phyloP scores from a whole-genome alignment of 2,797 vertebrate species.

The Hypotaenidia okinawae region DNA sequence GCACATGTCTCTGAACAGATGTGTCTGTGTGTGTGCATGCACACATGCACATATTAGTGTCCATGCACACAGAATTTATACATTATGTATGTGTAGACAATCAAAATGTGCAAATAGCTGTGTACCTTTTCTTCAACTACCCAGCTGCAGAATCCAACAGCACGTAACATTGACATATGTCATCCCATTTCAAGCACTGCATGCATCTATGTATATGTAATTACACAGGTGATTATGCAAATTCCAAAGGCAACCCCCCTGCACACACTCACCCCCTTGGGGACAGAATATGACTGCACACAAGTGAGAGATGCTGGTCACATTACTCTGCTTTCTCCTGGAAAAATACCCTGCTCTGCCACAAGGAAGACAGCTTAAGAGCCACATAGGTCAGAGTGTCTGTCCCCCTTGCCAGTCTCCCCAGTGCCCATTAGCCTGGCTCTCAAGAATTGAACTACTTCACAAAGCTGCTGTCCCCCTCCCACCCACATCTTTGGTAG shows the following conservation, averaged over 20 bases:
- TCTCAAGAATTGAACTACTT: not conserved
- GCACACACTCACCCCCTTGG: not conserved
- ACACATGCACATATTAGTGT: not conserved
- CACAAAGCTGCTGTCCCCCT: not conserved
- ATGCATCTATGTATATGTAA: not conserved
- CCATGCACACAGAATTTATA: not conserved
- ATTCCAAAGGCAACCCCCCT: not conserved
- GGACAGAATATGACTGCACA: not conserved
- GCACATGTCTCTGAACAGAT: not conserved
- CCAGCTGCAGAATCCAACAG: not conserved
- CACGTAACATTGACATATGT: accelerated
- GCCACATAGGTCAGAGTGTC: not conserved
- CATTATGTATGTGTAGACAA: not conserved
- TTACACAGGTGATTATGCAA: accelerated
- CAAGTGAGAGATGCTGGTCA: not conserved
- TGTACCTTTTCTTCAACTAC: not conserved
- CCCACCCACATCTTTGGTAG: not conserved
- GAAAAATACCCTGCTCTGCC: not conserved
- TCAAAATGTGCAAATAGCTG: not conserved
- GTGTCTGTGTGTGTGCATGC: accelerated
- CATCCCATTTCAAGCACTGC: not conserved
- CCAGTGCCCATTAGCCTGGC: not conserved
- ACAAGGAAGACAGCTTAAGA: accelerated
- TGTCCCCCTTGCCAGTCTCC: not conserved
- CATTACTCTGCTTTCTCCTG: not conserved